Conservation (phyloP, 2,888 invertebrate genomes). For the Crossocerus cetratus region DNA sequence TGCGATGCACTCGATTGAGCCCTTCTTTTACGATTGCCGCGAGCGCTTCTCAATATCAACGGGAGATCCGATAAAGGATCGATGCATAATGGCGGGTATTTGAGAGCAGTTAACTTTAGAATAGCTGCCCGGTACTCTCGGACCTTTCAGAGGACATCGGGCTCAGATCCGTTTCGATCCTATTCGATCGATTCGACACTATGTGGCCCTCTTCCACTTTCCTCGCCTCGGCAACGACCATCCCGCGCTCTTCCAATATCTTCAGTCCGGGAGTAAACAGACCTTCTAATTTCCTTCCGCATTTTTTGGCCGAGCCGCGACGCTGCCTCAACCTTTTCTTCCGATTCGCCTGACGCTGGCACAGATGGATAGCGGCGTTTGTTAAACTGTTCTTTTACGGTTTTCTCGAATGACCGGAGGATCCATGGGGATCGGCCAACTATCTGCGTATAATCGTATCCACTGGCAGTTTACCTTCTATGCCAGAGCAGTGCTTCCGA, state of each 20-base stretch:
- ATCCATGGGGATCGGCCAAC: background rate
- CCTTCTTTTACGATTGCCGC: constrained; percentile 42
- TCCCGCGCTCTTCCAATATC: no score
- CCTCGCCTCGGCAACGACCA: no score
- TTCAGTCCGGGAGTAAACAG: no score
- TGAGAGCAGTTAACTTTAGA: constrained; percentile 40
- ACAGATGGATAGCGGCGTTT: background rate
- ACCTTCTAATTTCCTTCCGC: background rate
- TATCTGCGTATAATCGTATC: constrained; percentile 21
- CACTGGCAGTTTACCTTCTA: constrained; percentile 13
- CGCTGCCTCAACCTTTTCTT: background rate
- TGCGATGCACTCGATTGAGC: constrained; percentile 30
- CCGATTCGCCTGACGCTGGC: no score
- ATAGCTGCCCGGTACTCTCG: background rate
- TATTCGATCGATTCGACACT: no score
- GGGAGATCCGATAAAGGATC: constrained; percentile 26
- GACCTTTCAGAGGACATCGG: background rate
- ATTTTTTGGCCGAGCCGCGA: background rate
- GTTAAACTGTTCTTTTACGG: constrained; percentile 19
- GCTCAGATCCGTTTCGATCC: no score
- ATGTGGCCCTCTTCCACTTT: no score
- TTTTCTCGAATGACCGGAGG: constrained; percentile 12
- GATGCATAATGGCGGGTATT: constrained; percentile 26
- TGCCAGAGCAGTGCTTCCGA: constrained; percentile 24
- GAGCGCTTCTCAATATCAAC: constrained; percentile 20